phyloP scores from a whole-genome alignment of 2,797 vertebrate genomes.

The Champsocephalus gunnari region DNA sequence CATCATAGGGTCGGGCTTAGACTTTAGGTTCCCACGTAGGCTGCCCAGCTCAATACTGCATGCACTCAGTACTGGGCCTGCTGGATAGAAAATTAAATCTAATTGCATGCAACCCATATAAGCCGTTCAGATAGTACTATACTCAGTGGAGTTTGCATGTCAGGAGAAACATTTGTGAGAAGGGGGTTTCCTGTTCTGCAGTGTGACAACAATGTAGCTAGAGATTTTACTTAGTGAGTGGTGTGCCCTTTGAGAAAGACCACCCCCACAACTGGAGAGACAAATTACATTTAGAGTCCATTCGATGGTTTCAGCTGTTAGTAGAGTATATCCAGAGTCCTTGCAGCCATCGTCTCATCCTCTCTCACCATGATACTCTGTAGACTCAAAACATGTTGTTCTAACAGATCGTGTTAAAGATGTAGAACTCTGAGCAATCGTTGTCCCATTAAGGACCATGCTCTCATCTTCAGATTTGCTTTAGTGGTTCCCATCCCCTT shows the following conservation, averaged over 20 bases:
- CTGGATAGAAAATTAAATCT: neutral
- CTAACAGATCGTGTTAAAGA: neutral
- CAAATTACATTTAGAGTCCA: slow-evolving; percentile 76
- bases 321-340: slow-evolving; percentile 52
- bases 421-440: neutral
- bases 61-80: neutral
- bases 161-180: slow-evolving; percentile 19
- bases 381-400: neutral
- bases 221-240: slow-evolving; percentile 26
- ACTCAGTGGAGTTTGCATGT: neutral
- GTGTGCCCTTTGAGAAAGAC: slow-evolving; percentile 42
- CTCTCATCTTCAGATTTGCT: neutral
- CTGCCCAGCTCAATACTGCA: slow-evolving; percentile 1
- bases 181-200: slow-evolving; percentile 7
- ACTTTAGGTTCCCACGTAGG: slow-evolving; percentile 15
- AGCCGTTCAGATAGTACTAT: neutral
- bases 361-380: neutral
- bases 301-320: slow-evolving; percentile 71
- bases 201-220: slow-evolving; percentile 6
- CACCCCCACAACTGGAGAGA: slow-evolving; percentile 29
- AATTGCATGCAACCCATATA: neutral
- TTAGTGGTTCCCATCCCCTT: slow-evolving; percentile 10
- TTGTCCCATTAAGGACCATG: no score
- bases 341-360: slow-evolving; percentile 16
- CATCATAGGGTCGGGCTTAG: slow-evolving; percentile 12